Evolutionary conservation across 2,797 vertebrate species (phyloP).

Genomic region (Ctenopoma multispine): DNA sequence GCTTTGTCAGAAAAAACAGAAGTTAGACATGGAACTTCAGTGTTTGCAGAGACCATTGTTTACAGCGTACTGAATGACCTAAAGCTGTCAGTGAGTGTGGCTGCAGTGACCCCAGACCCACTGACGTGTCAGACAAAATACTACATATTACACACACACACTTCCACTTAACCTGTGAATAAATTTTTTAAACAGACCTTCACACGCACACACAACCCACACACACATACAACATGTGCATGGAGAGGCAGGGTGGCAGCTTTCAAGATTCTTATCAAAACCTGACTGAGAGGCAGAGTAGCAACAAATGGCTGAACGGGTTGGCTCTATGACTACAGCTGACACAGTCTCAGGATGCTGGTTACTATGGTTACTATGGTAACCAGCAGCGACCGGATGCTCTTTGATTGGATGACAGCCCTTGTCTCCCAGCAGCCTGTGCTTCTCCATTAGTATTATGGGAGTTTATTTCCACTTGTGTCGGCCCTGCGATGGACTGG

Average conservation of each 20-base stretch:
- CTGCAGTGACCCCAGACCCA: conserved; percentile 12
- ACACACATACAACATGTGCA: conserved; percentile 7
- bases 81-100: conserved; percentile 30
- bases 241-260: conserved; percentile 20
- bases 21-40: not conserved
- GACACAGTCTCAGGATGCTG: conserved; percentile 77
- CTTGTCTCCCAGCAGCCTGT: conserved; percentile 73
- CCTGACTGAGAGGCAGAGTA: conserved; percentile 23
- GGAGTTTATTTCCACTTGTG: conserved; percentile 68
- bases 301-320: conserved; percentile 62
- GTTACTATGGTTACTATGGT: conserved; percentile 77
- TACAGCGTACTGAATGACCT: conserved; percentile 13
- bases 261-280: conserved; percentile 62
- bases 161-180: not conserved
- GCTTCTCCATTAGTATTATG: conserved; percentile 80
- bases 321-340: conserved; percentile 79
- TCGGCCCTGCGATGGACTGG: no score
- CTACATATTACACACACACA: conserved; percentile 2
- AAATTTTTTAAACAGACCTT: conserved; percentile 11
- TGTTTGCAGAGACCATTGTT: conserved; percentile 10
- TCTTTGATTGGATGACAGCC: conserved; percentile 76
- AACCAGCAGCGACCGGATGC: conserved; percentile 71
- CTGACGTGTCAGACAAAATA: conserved; percentile 15
- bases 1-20: not conserved
- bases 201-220: conserved; percentile 5